Percentiles rank a stretch among this genome's conserved stretches.
phyloP scores from a whole-genome alignment of 2,113 vertebrate species.

The Myrmecobius fasciatus region DNA sequence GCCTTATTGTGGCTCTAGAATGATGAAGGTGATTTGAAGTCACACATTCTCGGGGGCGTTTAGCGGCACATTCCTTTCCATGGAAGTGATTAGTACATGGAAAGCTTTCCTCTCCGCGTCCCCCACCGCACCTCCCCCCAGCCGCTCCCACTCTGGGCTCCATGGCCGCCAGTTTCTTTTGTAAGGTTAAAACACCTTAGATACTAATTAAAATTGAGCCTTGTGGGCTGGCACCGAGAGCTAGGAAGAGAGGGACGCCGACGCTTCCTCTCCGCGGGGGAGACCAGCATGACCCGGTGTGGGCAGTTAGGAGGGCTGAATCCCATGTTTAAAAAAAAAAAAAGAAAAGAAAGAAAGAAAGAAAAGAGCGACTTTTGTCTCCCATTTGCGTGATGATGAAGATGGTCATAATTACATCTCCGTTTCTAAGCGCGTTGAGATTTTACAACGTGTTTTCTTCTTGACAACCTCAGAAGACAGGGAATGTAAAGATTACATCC shows the following conservation, averaged over 20 bases:
- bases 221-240: neutral
- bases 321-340: neutral
- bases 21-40: neutral
- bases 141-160: conserved; percentile 21
- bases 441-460: neutral
- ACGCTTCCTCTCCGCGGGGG: neutral
- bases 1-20: neutral
- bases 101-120: neutral
- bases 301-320: neutral
- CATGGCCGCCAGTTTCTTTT: neutral
- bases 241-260: neutral
- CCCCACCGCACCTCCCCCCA: rapidly evolving
- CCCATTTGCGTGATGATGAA: neutral
- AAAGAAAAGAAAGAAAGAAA: too few species aligned
- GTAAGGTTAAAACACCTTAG: neutral
- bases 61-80: conserved; percentile 57
- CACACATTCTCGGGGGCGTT: rapidly evolving
- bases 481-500: neutral
- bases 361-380: neutral
- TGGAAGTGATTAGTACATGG: conserved; percentile 28
- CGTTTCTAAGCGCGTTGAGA: neutral
- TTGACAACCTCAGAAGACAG: neutral
- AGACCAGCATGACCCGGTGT: neutral
- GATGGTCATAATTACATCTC: neutral
- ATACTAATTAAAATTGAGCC: rapidly evolving